Percentiles rank a stretch among this genome's conserved stretches.
Conservation (phyloP, 2,888 invertebrate species). For the Leuctra nigra region DNA sequence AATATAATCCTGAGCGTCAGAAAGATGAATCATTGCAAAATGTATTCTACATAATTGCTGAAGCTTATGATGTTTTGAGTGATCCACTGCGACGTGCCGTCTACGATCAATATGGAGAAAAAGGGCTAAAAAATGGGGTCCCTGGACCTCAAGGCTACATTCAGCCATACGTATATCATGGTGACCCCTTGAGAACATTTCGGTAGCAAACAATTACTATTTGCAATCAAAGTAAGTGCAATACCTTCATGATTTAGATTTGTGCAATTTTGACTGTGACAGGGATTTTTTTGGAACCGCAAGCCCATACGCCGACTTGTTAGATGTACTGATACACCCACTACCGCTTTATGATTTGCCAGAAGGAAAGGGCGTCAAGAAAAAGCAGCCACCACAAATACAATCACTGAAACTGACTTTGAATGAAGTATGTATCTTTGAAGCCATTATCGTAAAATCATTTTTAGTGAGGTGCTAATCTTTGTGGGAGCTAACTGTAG, state of each 20-base stretch:
- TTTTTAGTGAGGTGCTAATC: too few species aligned
- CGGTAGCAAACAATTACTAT: slow-evolving; percentile 39
- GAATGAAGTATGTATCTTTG: slow-evolving; percentile 50
- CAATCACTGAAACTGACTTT: slow-evolving; percentile 52
- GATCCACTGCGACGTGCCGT: slow-evolving; percentile 62
- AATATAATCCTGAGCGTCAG: slow-evolving; percentile 51
- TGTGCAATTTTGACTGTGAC: background rate
- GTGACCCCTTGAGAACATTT: slow-evolving; percentile 66
- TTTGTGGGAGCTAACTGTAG: too few species aligned
- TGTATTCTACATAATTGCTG: slow-evolving; percentile 58
- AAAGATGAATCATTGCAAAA: slow-evolving; percentile 35
- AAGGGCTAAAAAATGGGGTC: slow-evolving; percentile 74
- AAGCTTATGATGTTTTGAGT: slow-evolving; percentile 72
- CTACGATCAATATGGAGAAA: slow-evolving; percentile 86
- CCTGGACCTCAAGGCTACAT: slow-evolving; percentile 60
- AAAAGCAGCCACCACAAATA: slow-evolving; percentile 48
- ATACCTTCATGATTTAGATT: too few species aligned
- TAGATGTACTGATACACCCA: slow-evolving; percentile 58
- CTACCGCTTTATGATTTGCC: slow-evolving; percentile 55
- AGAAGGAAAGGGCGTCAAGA: slow-evolving; percentile 47
- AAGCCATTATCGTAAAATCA: too few species aligned
- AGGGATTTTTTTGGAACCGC: slow-evolving; percentile 74
- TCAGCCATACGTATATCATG: slow-evolving; percentile 73
- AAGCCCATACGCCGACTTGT: slow-evolving; percentile 73
- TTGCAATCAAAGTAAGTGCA: slow-evolving; percentile 3